Evolutionary conservation across 2,113 vertebrate species (phyloP).

Genomic region (Miniopterus natalensis): DNA sequence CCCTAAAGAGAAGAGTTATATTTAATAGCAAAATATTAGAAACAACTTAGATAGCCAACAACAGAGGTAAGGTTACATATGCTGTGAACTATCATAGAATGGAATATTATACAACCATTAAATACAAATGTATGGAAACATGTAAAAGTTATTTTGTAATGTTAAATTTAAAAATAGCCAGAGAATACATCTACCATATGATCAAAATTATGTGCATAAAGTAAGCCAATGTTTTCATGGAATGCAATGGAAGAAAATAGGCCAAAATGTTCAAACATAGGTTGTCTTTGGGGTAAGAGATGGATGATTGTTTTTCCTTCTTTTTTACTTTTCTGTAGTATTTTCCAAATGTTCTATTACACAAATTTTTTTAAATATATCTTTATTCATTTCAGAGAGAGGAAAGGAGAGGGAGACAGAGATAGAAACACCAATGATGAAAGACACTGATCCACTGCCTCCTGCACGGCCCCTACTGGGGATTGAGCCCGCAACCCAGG

Average conservation of each 20-base stretch:
- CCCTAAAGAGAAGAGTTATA: neutral
- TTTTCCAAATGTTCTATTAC: slow-evolving; percentile 4
- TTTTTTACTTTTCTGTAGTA: neutral
- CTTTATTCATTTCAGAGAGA: no score
- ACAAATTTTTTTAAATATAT: no score
- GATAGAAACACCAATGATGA: no score
- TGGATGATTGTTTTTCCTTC: neutral
- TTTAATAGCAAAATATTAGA: neutral
- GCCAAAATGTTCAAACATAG: slow-evolving; percentile 18
- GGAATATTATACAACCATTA: neutral
- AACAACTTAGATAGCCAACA: neutral
- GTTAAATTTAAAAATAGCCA: neutral
- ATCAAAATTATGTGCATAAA: neutral
- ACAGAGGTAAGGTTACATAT: neutral
- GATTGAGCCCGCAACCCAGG: no score
- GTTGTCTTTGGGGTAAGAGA: neutral
- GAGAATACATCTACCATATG: neutral
- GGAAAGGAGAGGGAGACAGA: no score
- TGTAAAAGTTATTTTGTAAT: neutral
- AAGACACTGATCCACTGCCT: no score
- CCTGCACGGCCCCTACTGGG: no score
- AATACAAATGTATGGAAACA: neutral
- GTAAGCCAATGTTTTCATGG: neutral
- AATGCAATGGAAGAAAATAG: slow-evolving; percentile 18
- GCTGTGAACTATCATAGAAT: neutral